A percentile compares a stretch with the other conserved stretches of the same genome.
These are phyloP conservation scores for Acanthochromis polyacanthus DNA, from an alignment of 2,113 vertebrate genomes.

Conservation along the genomic window DNA sequence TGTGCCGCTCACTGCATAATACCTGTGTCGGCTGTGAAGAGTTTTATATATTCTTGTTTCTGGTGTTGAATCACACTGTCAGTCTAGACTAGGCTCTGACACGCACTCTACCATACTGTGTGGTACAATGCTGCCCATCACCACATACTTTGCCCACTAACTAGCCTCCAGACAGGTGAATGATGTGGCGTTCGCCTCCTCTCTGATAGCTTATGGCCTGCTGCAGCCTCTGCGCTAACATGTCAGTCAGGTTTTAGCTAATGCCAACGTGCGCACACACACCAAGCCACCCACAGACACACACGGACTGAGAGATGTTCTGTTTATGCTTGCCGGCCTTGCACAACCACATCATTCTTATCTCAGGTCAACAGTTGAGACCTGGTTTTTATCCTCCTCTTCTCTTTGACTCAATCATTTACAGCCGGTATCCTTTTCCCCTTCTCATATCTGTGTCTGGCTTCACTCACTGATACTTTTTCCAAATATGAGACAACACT, in stretches of 20 bases:
- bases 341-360: constrained; percentile 47
- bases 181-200: constrained; percentile 50
- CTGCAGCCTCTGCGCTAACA: constrained; percentile 32
- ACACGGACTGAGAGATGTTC: constrained; percentile 40
- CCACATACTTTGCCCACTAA: constrained; percentile 24
- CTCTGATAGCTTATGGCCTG: constrained; percentile 49
- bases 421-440: neutral
- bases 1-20: neutral
- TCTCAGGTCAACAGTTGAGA: constrained; percentile 20
- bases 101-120: neutral
- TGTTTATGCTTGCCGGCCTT: constrained; percentile 54
- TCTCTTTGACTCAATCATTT: constrained; percentile 5
- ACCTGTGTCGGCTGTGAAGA: neutral
- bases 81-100: neutral
- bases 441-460: neutral
- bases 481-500: neutral
- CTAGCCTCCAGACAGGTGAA: constrained; percentile 53
- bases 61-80: neutral
- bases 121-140: constrained; percentile 23
- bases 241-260: constrained; percentile 57
- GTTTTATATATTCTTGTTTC: neutral
- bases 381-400: constrained; percentile 7
- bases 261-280: constrained; percentile 37
- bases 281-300: no score
- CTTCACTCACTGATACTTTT: neutral